Base-by-base conservation (phyloP, 1,140 invertebrate species). In the Trichogramma pretiosum region DNA sequence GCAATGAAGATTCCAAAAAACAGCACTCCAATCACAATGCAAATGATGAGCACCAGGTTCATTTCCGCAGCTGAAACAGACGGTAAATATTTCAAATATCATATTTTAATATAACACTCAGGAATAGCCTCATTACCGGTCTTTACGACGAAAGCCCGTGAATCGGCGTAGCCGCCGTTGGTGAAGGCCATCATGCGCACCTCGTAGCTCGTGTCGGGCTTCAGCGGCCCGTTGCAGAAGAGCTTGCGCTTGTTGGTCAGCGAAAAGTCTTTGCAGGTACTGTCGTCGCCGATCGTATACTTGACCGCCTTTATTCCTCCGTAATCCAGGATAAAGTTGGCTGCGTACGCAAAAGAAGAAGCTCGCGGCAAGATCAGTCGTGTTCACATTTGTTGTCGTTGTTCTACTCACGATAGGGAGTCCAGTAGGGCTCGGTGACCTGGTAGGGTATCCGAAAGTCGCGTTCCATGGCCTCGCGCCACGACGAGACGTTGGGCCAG, bases 131-230 rank as follows among this genome's bases (percentile, higher is more conserved):
- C n/a, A n/a, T n/a, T n/a, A n/a, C n/a, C n/a, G n/a, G 38, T 40
- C 18, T 40, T 24, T 2, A 40, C 38, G 9, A 3, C 4, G 18
- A 40, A 40, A 14, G 38, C 8, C 3, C 14, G 0, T 5, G 60
- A 64, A 8, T 58, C 73, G 22, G 61, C 56, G 19, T 71, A 72
- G 54, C 74, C 73, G 11, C 46, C 63, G 23, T 47, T 63, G 10
- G 70, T 70, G 48, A 77, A 76, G 3, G 74, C 62, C 19, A 75
- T 58, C 30, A 78, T 65, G 36, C 73, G 68, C 22, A 78, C 55
- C 19, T 67, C 56, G 46, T 77, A 77, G 35, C 66, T 63, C 18
- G 67, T 69, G 41, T 63, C 61, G 8, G 73, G 53, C 17, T 63
- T 57, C 3, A 77, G 59, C 0, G 74, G 71, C 2, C 71, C 67